Evolutionary conservation across 2,888 invertebrate species (phyloP).

Genomic region (Drosophila stalkeri): DNA sequence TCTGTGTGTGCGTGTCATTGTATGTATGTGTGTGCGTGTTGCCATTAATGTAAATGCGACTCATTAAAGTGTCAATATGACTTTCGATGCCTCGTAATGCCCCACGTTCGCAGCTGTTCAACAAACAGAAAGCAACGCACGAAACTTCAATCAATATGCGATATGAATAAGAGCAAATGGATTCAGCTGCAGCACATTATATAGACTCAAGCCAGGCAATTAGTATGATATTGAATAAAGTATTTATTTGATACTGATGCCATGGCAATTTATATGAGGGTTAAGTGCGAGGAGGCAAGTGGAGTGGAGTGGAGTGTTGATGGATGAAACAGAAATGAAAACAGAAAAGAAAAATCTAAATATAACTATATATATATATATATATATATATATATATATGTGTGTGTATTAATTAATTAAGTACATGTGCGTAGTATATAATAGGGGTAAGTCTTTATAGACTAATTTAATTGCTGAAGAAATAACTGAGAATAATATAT

Average conservation of each 20-base stretch:
- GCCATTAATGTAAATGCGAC: conserved; percentile 71
- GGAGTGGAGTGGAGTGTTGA: not conserved
- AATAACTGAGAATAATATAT: not conserved
- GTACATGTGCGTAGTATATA: not conserved
- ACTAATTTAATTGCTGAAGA: not conserved
- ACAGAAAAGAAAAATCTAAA: not conserved
- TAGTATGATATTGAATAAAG: not conserved
- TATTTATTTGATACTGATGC: not conserved
- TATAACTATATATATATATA: no score
- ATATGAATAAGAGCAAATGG: not conserved
- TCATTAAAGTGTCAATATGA: conserved; percentile 75
- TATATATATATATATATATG: not conserved
- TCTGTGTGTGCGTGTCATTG: not conserved
- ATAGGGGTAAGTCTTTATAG: not conserved
- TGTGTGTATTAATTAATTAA: not conserved
- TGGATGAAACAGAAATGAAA: not conserved
- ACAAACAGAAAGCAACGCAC: conserved; percentile 7
- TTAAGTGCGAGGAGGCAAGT: not conserved
- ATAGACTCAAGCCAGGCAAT: not conserved
- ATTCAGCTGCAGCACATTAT: not conserved
- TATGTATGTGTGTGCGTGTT: conserved; percentile 23
- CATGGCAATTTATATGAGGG: not conserved
- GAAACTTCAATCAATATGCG: conserved; percentile 56
- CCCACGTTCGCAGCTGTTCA: conserved; percentile 20
- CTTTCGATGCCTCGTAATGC: conserved; percentile 55